Evolutionary conservation across 2,113 vertebrate species (phyloP), one percentile per base, ranked within the genome.

Genomic region (Climacteris rufus): DNA sequence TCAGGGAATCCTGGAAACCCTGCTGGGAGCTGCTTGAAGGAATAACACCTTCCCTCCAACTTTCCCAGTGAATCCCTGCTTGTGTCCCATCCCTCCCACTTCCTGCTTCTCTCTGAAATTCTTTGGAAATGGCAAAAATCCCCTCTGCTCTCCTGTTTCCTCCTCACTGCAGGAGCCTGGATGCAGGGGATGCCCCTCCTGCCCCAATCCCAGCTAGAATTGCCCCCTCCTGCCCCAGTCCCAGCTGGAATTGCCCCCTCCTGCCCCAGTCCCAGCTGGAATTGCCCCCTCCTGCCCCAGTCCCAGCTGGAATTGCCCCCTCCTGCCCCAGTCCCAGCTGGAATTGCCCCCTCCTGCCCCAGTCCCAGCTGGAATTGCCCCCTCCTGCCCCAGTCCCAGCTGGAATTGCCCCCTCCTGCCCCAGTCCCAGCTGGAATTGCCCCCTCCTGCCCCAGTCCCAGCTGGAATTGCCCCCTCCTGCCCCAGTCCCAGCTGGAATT

Each of bases 31-130:
- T 28, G 56, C 77, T 28, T 11, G 44, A 3, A 28, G 31, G n/a
- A 37, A 3, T 2, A 16, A n/a, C 13, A 0, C 54, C 42, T 39
- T 42, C 11, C 17, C 2, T 3, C 7, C 3, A 25, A 31, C 24
- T 1, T 17, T n/a, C 1, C 56, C 11, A 14, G 0, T 0, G 3
- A 30, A 17, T 0, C 3, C 0, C 0, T 0, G 1, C 16, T 16
- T 7, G 14, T 9, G 10, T 24, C 59, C 59, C 10, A 1, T 2
- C 35, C 30, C 80, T 14, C 28, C 13, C 4, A 3, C 5, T 72
- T 20, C 0, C 0, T 4, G 1, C 16, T 20, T 50, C 5, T 64
- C 47, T 16, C n/a, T 0, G 2, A 57, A 49, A 15, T 18, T 20
- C n/a, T 53, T 40, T 8, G 20, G 27, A 39, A 52, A 66, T 0